phyloP scores from a whole-genome alignment of 2,888 invertebrate genomes.

The Orthosia gracilis region DNA sequence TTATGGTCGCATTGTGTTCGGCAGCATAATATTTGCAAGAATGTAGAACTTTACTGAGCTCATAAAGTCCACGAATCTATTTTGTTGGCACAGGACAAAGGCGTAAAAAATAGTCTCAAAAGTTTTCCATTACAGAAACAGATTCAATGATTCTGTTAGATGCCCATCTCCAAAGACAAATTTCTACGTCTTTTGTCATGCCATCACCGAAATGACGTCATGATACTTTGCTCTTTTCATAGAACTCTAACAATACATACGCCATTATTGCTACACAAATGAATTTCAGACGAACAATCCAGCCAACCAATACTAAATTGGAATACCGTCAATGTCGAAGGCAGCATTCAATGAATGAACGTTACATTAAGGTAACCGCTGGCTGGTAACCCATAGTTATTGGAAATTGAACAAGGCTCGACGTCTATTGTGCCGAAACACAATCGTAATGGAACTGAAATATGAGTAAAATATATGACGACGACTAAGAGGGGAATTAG shows the following conservation, averaged over 20 bases:
- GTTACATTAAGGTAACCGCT: slow-evolving; percentile 61
- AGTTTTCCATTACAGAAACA: slow-evolving; percentile 11
- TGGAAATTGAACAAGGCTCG: slow-evolving; percentile 69
- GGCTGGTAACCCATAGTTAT: slow-evolving; percentile 63
- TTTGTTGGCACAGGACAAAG: background rate
- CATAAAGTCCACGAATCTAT: background rate
- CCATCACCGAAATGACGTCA: slow-evolving; percentile 46
- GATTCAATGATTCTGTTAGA: background rate
- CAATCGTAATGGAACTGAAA: slow-evolving; percentile 69
- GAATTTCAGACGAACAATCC: slow-evolving; percentile 54
- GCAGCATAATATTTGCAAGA: slow-evolving; percentile 4
- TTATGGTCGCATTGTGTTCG: background rate
- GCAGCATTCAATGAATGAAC: slow-evolving; percentile 57
- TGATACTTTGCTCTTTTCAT: slow-evolving; percentile 45
- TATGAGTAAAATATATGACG: slow-evolving; percentile 56
- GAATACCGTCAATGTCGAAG: slow-evolving; percentile 61
- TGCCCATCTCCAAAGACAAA: slow-evolving; percentile 9
- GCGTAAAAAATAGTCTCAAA: background rate
- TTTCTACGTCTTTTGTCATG: slow-evolving; percentile 24
- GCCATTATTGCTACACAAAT: slow-evolving; percentile 58
- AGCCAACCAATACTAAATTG: slow-evolving; percentile 60
- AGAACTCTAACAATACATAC: slow-evolving; percentile 52
- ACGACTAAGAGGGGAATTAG: slow-evolving; percentile 30
- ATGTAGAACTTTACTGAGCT: background rate
- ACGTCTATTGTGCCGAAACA: slow-evolving; percentile 68